These are phyloP conservation scores for Carollia perspicillata DNA, from an alignment of 2,113 vertebrate genomes.

Conservation along the genomic window DNA sequence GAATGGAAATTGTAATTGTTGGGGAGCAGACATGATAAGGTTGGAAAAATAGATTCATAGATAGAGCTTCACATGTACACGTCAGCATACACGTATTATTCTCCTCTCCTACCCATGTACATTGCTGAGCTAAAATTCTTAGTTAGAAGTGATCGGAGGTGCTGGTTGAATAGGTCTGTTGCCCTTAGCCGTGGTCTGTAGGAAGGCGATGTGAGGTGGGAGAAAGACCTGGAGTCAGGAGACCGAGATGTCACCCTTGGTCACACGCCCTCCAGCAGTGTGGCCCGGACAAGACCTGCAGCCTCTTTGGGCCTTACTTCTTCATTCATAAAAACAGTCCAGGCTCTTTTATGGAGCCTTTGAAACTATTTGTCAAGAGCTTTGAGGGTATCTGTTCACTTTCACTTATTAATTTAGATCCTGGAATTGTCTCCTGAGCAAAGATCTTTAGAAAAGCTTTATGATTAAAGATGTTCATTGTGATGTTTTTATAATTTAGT, in stretches of 20 bases:
- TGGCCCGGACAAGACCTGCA: background rate
- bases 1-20: background rate
- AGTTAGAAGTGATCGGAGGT: background rate
- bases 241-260: background rate
- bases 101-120: background rate
- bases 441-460: conserved; percentile 10
- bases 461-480: background rate
- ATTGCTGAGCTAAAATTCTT: background rate
- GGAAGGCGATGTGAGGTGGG: background rate
- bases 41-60: background rate
- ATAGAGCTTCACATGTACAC: background rate
- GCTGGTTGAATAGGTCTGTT: background rate
- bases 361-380: background rate
- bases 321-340: background rate
- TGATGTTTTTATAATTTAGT: background rate
- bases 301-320: background rate
- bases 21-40: background rate
- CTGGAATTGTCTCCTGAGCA: conserved; percentile 21
- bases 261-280: background rate
- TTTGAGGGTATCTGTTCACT: background rate
- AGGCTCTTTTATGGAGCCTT: background rate
- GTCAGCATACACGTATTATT: background rate
- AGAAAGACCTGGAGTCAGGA: background rate
- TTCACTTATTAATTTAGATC: conserved; percentile 34
- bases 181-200: background rate